Evolutionary conservation across 2,113 vertebrate species (phyloP), one percentile per base, ranked within the genome.

Genomic region (Colossoma macropomum): DNA sequence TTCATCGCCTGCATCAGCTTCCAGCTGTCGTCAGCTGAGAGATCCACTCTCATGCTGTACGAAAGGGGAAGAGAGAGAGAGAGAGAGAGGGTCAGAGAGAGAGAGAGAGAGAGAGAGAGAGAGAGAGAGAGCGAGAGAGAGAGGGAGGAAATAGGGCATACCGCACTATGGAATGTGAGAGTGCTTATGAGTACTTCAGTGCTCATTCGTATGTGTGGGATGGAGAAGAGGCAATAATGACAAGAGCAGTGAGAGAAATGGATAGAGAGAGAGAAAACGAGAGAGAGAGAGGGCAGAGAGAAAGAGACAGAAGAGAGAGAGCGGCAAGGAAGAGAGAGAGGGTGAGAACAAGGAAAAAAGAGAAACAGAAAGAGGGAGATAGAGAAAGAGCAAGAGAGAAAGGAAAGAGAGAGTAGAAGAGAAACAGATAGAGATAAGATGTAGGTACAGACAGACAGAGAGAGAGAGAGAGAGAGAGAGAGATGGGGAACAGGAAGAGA

Each of bases 1-100:
- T 23, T 63, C 52, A 56, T 38, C 87, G 86, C 86, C 88, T 92
- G 89, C 87, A 83, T 76, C 63, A 77, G 82, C 72, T 82, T 90
- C 89, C 88, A 91, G 89, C 90, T 90, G 91, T 88, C 76, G 84
- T 85, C 88, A 81, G 86, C 81, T 82, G 77, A 84, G 68, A 45
- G 6, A 85, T 90, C 88, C 75, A 77, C 70, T 76, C 79, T 78
- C 62, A 76, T 45, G 41, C 85, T 85, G 77, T 85, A 89, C 82
- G 82, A 87, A 79, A 85, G 32, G 45, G 13, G 34, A 23, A 80
- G 59, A 73, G 77, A 86, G 48, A 85, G 86, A 87, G 54, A 68
- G 45, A 72, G 41, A 21, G 87, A 74, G 82, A 50, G 13, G 48
- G 48, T 1, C 1, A 15, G 13, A 7, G 48, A 80, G 59, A 65